Base-by-base conservation (phyloP, 37 sponge, comb jelly and placozoan species). In the Halisarca cf. caerulea region DNA sequence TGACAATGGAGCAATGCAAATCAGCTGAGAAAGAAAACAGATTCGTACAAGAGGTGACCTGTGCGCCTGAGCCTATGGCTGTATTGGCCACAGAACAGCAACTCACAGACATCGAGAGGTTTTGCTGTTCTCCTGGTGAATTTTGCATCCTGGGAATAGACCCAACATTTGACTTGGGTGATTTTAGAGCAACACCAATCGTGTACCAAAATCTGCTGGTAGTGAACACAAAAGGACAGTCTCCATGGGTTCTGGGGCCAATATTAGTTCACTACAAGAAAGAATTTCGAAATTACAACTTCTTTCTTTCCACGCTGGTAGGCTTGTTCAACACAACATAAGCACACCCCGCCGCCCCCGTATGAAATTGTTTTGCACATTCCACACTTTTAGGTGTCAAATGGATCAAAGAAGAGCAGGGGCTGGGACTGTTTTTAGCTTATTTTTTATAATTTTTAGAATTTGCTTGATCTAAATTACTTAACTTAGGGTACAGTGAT, bases 171-270 rank as follows among this genome's bases (percentile, higher is more conserved):
- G 72, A 87, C 72, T 33, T 87, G 8, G 60, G 60, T 59, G 87
- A 87, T 0, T 87, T 87, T 55, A 78, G 79, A 72, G 87, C 81
- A 0, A 87, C 82, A 0, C 87, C 87, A 0, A 54, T 54, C 7
- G n/a, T n/a, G n/a, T n/a, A n/a, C n/a, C n/a, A n/a, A n/a, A n/a
- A n/a, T n/a, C n/a, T n/a, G n/a, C n/a, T n/a, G n/a, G n/a, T n/a
- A n/a, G n/a, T n/a, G n/a, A n/a, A n/a, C n/a, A n/a, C n/a, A n/a
- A n/a, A n/a, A n/a, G n/a, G n/a, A n/a, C n/a, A n/a, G n/a, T n/a
- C n/a, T n/a, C n/a, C n/a, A n/a, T n/a, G n/a, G n/a, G n/a, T n/a
- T n/a, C n/a, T n/a, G n/a, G n/a, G n/a, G n/a, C n/a, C n/a, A n/a
- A n/a, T n/a, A n/a, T n/a, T n/a, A n/a, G n/a, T n/a, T n/a, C n/a